Conservation (phyloP, 2,797 vertebrate species). For the Mormyrus hasselquistii region DNA sequence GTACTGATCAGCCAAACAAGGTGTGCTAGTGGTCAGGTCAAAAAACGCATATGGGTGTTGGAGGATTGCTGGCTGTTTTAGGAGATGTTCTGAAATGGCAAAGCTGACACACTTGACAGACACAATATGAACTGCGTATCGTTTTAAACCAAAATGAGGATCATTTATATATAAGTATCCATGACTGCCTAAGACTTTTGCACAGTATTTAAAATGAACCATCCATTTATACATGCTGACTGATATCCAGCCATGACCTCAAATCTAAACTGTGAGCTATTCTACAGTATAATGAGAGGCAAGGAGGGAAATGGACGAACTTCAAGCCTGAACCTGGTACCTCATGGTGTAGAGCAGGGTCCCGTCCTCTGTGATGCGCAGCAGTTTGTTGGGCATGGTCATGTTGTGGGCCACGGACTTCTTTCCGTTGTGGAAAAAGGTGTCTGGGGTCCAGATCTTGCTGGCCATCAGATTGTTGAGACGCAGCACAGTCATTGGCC, state of each 20-base stretch:
- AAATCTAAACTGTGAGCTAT: not conserved
- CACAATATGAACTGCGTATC: not conserved
- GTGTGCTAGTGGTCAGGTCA: not conserved
- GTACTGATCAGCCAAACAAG: not conserved
- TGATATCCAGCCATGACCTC: not conserved
- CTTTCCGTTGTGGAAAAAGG: conserved; percentile 92
- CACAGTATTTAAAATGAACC: not conserved
- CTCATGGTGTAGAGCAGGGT: conserved; percentile 90
- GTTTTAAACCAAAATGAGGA: not conserved
- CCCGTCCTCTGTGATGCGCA: conserved; percentile 84
- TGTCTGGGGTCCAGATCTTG: conserved; percentile 94
- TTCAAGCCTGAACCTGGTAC: conserved; percentile 47
- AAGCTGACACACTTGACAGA: not conserved
- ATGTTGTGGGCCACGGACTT: conserved; percentile 95
- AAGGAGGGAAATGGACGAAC: not conserved
- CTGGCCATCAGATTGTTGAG: conserved; percentile 91
- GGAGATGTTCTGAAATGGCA: not conserved
- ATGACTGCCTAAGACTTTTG: not conserved
- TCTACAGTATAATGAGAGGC: not conserved
- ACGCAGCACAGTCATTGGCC: conserved; percentile 85
- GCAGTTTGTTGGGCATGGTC: conserved; percentile 91
- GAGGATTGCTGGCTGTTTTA: not conserved
- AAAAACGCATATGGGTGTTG: not conserved
- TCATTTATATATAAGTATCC: not conserved
- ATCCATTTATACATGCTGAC: not conserved